phyloP scores from a whole-genome alignment of 1,140 invertebrate genomes.

The Mactra quadrangularis region DNA sequence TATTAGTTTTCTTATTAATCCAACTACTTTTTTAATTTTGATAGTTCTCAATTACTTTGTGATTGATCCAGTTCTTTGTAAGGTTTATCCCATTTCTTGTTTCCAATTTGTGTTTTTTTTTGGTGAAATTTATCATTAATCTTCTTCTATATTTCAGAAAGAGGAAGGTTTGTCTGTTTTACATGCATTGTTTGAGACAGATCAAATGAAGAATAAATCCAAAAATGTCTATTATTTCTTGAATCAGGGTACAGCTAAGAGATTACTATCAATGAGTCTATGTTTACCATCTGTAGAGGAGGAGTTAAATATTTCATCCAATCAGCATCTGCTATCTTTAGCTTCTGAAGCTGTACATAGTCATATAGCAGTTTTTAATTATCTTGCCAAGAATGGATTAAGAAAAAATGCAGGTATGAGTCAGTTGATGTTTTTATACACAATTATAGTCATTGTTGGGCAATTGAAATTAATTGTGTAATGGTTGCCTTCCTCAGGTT shows the following conservation, averaged over 20 bases:
- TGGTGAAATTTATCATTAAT: too few species aligned
- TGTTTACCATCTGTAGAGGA: conserved; percentile 21
- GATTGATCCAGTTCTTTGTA: too few species aligned
- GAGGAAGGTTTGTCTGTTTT: conserved; percentile 12
- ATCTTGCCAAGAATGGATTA: conserved; percentile 9
- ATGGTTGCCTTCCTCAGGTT: neutral
- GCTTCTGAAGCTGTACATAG: conserved; percentile 46
- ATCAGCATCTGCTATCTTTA: conserved; percentile 33
- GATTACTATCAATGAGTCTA: conserved; percentile 39
- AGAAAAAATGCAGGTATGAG: conserved; percentile 35
- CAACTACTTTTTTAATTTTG: too few species aligned
- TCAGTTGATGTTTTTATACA: neutral
- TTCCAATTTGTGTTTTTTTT: too few species aligned
- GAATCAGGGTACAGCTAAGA: conserved; percentile 35
- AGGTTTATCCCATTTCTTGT: too few species aligned
- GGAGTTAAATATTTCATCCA: conserved; percentile 8
- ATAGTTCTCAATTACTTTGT: too few species aligned
- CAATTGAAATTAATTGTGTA: neutral
- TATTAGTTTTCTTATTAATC: too few species aligned
- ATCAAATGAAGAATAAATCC: neutral
- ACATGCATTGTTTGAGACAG: conserved; percentile 26
- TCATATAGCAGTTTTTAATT: conserved; percentile 46
- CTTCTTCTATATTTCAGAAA: conserved; percentile 21
- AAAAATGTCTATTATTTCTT: conserved; percentile 15
- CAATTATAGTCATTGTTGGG: too few species aligned